Evolutionary conservation across 2,888 invertebrate species (phyloP), one percentile per base, ranked within the genome.

Genomic region (Nymphalis c-album): DNA sequence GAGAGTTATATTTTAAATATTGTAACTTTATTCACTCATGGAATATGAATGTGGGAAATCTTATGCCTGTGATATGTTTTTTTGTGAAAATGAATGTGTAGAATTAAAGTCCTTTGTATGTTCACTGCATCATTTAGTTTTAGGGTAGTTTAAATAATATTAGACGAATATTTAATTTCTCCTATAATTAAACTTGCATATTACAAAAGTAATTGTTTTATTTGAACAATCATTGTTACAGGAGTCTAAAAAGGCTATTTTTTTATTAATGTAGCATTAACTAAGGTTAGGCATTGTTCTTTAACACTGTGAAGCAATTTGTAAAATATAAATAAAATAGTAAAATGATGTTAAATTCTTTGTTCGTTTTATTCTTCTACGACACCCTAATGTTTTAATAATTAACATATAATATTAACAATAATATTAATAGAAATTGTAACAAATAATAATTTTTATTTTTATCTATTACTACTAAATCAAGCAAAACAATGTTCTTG

Each of bases 61-160:
- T 67, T 69, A 64, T 61, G 79, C 81, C 83, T 83, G 84, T 84
- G 83, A 83, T 83, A 82, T 78, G 76, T 76, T 79, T 67, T 74
- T 78, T 76, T 78, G 71, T 72, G 60, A 63, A 63, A 61, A 64
- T 66, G 62, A 53, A 64, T 58, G 46, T 67, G 35, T 67, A 64
- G 53, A 31, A 58, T 17, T 59, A 60, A 31, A 63, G 59, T 46
- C 46, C 22, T 67, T 70, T 71, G 62, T 70, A 64, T 58, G 31
- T 31, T 68, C 35, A 50, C 63, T 57, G 26, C 31, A 31, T 55
- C 26, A 55, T 46, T 60, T 51, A 59, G 20, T 59, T 46, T 22
- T 47, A 60, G 46, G 35, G n/a, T 40, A 57, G 53, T 17, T 55
- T 55, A 31, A 55, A 31, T 55, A 55, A 55, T 55, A 26, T 22